Conservation (phyloP, 2,888 invertebrate species). For the Syrista parreyssii region DNA sequence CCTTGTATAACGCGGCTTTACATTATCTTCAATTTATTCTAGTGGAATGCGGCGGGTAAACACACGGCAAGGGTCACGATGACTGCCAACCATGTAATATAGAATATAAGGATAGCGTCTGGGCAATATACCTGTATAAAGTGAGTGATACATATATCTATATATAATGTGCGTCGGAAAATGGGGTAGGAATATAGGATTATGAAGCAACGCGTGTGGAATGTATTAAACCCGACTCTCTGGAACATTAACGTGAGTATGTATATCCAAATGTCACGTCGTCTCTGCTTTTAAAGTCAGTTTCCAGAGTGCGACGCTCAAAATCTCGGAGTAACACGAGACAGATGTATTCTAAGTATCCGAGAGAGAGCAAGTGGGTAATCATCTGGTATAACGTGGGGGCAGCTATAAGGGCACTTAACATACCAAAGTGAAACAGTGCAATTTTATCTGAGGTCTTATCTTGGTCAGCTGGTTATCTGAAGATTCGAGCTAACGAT, state of each 20-base stretch:
- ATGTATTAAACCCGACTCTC: neutral
- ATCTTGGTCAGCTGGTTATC: neutral
- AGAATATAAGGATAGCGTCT: neutral
- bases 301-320: neutral
- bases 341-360: neutral
- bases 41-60: slow-evolving; percentile 34
- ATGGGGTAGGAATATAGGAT: neutral
- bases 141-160: neutral
- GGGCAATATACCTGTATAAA: neutral
- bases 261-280: neutral
- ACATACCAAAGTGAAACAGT: neutral
- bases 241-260: neutral
- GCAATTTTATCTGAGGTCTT: neutral
- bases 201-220: neutral
- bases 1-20: slow-evolving; percentile 29
- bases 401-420: neutral
- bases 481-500: neutral
- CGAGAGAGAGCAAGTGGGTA: neutral
- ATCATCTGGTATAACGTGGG: neutral
- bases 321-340: neutral
- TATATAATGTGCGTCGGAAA: neutral
- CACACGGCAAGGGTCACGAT: neutral
- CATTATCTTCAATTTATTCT: slow-evolving; percentile 33
- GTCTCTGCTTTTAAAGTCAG: neutral
- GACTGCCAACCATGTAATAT: too few species aligned